Base-by-base conservation (phyloP, 2,113 vertebrate species). In the Rutilus rutilus region DNA sequence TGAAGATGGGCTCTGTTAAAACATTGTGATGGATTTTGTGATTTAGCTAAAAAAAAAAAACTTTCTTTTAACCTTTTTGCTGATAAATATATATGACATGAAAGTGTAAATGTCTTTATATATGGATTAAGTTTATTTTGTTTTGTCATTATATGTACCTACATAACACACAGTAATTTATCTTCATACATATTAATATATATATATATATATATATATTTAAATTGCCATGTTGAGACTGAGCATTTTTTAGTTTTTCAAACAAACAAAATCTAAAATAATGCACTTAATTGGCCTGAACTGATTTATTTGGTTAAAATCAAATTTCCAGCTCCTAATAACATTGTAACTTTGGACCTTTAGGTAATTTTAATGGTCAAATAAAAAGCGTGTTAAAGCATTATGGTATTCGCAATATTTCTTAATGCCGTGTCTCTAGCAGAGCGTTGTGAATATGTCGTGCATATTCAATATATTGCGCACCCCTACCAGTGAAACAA, bases 401-500 rank as follows among this genome's bases (percentile, higher is more conserved):
- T 71, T 71, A 71, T 69, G 65, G 17, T 57, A 57, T 21, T 21
- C 12, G 0, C 19, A 8, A 8, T 39, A 36, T 42, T 71, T 10
- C 21, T 42, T 39, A 71, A n/a, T 73, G 69, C n/a, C 36, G 12
- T n/a, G 21, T 73, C 36, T n/a, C 69, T n/a, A 42, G 69, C 69
- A 42, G 36, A 73, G 21, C 19, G 14, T n/a, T 42, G 19, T 39
- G 23, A n/a, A n/a, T 73, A n/a, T 73, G 69, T 73, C 36, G 42
- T 42, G 36, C 36, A 73, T 73, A 73, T 73, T 73, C 36, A 73
- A 73, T 73, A 42, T 42, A n/a, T 71, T n/a, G 33, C 67, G 12
- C 33, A 23, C 33, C 21, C 54, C 21, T 78, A n/a, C 36, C 78
- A 33, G 30, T 36, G 82, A 83, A 65, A 23, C 45, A 45, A 25